Evolutionary conservation across 2,888 invertebrate species (phyloP), one percentile per base, ranked within the genome.

Genomic region (Cephus runcator): DNA sequence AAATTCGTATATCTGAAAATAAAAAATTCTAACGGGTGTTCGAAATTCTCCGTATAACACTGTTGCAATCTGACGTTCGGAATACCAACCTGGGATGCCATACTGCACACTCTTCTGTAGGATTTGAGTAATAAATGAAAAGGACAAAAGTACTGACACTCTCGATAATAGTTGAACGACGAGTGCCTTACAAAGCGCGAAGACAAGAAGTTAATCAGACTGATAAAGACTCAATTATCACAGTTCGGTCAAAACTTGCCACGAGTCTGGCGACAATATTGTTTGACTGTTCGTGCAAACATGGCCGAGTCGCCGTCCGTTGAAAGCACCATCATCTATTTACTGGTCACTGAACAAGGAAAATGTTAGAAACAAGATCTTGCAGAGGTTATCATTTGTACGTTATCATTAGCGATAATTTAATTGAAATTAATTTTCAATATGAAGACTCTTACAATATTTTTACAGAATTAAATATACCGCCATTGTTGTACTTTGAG

Each of bases 1-100:
- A 92, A 96, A 98, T 91, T 96, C 95, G 88, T 97, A 95, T 73
- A 94, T 84, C 91, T 91, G 73, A 76, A 85, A 85, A 4, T 33
- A 74, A 69, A 40, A 69, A 34, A 73, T 30, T 71, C 23, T 36
- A 74, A 74, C 56, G 23, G 56, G 56, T 56, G 56, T 56, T 56
- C 23, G 9, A 23, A 56, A 56, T 56, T 56, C 23, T 23, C 23
- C 15, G 9, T 56, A 56, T 9, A 23, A 56, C 0, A 9, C 9
- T 56, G 23, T 23, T 23, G 9, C 56, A 56, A 9, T 56, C 23
- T 56, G 23, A 56, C 23, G 23, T 56, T 23, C 6, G 56, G 23
- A 56, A 23, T 23, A 56, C 56, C 56, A 56, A 56, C 56, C 56
- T 56, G 56, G 56, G 56, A 56, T 56, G 56, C 56, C 56, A 56